A percentile compares a stretch with the other conserved stretches of the same genome.
phyloP scores from a whole-genome alignment of 2,797 vertebrate genomes.

The Gila robusta region DNA sequence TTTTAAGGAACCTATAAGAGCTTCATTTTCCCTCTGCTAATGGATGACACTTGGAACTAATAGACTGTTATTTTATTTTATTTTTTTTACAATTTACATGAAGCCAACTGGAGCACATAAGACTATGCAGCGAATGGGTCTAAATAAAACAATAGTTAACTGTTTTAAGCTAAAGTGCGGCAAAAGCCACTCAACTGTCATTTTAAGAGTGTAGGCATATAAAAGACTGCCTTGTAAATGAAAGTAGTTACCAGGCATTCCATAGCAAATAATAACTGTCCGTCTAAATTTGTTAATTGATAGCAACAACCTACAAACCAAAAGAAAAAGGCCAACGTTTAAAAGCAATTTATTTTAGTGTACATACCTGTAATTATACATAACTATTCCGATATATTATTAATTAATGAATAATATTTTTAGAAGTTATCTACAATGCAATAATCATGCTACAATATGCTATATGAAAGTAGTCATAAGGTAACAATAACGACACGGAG shows the following conservation, averaged over 20 bases:
- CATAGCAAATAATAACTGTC: neutral
- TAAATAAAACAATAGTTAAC: neutral
- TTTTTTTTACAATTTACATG: neutral
- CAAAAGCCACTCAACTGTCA: neutral
- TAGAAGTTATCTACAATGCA: neutral
- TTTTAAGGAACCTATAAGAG: neutral
- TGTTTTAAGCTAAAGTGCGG: neutral
- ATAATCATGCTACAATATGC: neutral
- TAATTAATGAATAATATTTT: neutral
- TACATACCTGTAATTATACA: neutral
- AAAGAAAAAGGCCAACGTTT: neutral
- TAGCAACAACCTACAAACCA: neutral
- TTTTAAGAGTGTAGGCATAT: neutral
- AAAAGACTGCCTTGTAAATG: neutral
- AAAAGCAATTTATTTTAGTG: neutral
- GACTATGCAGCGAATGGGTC: neutral
- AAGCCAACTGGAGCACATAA: neutral
- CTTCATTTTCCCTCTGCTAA: neutral
- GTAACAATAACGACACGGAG: neutral
- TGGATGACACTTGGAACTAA: neutral
- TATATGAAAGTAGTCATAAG: neutral
- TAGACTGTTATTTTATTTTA: neutral
- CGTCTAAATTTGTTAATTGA: neutral
- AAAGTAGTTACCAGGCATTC: neutral
- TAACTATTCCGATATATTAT: neutral